Conservation (phyloP, 2,888 invertebrate genomes). For the Cryptus armator region DNA sequence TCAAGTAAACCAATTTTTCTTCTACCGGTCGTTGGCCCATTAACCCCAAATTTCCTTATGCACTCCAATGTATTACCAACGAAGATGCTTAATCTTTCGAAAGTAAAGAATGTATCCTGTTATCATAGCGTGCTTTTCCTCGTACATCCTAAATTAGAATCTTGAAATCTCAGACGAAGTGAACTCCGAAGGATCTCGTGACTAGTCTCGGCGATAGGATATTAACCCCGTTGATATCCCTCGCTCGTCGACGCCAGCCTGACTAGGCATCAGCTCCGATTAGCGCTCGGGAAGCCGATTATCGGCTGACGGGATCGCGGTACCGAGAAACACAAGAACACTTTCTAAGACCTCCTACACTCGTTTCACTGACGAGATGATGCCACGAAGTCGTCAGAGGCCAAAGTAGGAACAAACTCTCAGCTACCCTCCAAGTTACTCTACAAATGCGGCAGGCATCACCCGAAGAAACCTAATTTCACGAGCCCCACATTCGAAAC, state of each 20-base stretch:
- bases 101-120: not conserved
- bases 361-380: not conserved
- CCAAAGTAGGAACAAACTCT: not conserved
- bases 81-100: not conserved
- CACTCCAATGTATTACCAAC: not conserved
- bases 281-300: constrained; percentile 8
- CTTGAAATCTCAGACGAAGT: not conserved
- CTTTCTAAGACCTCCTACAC: not conserved
- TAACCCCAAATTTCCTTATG: not conserved
- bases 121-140: constrained; percentile 5
- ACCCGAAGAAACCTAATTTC: constrained; percentile 8
- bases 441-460: not conserved
- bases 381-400: constrained; percentile 7
- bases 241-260: constrained; percentile 1
- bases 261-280: constrained; percentile 3
- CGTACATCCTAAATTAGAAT: constrained; percentile 5
- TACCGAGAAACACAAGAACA: constrained; percentile 10
- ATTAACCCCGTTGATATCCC: constrained; percentile 18
- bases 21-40: not conserved
- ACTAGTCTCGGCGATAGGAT: not conserved
- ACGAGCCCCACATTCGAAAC: not conserved
- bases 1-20: not conserved
- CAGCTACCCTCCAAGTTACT: not conserved
- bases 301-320: constrained; percentile 15
- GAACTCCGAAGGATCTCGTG: constrained; percentile 2